Percentiles rank a stretch among this genome's conserved stretches.
Conservation (phyloP, 2,797 vertebrate species). For the Pangasius macronema region DNA sequence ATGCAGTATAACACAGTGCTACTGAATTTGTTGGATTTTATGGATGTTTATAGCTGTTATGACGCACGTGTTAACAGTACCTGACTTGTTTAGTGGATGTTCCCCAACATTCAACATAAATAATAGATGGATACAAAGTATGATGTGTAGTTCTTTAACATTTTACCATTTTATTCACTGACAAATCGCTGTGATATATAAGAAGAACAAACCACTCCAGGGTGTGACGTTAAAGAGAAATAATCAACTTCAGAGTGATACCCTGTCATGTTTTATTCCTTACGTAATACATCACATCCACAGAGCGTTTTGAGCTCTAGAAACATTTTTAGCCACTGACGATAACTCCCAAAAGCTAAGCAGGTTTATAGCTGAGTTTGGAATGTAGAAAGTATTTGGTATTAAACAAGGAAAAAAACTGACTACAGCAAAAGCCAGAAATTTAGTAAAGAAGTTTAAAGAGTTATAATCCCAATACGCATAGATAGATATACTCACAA, state of each 20-base stretch:
- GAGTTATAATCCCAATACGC: not conserved
- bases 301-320: too few species aligned
- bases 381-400: not conserved
- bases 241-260: not conserved
- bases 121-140: not conserved
- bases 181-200: not conserved
- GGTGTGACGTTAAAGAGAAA: not conserved
- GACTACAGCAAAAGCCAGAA: not conserved
- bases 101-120: not conserved
- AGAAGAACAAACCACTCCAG: not conserved
- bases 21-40: not conserved
- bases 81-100: not conserved
- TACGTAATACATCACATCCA: not conserved
- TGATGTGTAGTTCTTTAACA: not conserved
- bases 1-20: not conserved
- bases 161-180: not conserved
- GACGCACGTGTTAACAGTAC: not conserved
- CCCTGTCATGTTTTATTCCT: not conserved
- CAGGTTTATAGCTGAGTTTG: not conserved
- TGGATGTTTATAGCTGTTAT: not conserved
- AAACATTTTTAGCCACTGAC: not conserved
- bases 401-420: not conserved
- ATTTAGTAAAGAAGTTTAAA: not conserved
- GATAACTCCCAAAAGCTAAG: not conserved
- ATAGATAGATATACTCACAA: conserved; percentile 80